These are phyloP conservation scores for Apostichopus californicus DNA, from an alignment of 35 echinoderm and acorn worm species.

Conservation along the genomic window DNA sequence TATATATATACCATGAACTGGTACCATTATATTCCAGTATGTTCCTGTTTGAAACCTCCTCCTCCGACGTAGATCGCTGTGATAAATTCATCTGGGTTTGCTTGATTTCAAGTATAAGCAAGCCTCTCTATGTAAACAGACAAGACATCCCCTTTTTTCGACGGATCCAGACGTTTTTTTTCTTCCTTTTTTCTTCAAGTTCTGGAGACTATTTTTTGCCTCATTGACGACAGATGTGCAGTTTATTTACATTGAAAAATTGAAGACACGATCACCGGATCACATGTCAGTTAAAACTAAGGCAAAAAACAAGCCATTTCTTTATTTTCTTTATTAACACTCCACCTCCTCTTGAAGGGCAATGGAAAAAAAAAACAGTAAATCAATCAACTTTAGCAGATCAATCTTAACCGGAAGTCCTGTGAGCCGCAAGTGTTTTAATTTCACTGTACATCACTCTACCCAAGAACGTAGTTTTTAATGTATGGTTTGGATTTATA, in stretches of 20 bases:
- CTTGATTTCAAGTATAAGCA: no score
- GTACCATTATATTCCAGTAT: no score
- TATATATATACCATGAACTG: no score
- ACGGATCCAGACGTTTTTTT: background rate
- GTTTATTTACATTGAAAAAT: constrained; percentile 1
- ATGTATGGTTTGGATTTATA: no score
- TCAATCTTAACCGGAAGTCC: constrained; percentile 1
- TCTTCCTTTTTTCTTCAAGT: background rate
- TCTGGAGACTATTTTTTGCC: background rate
- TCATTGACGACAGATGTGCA: background rate
- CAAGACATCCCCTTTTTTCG: no score
- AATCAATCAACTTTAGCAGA: constrained; percentile 2
- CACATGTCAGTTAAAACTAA: constrained; percentile 1
- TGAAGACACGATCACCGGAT: background rate
- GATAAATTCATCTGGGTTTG: no score
- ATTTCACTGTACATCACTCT: no score
- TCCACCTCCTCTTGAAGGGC: background rate
- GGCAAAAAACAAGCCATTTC: background rate
- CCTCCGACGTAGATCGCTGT: no score
- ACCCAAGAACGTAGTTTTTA: no score
- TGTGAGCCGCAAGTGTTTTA: background rate
- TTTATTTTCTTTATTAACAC: constrained; percentile 1
- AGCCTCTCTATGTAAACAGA: no score
- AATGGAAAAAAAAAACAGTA: background rate
- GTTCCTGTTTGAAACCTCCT: no score